Evolutionary conservation across 30 jellyfish, hydroid and myxozoan species (phyloP).

Genomic region (Pseudorhiza aurosa): DNA sequence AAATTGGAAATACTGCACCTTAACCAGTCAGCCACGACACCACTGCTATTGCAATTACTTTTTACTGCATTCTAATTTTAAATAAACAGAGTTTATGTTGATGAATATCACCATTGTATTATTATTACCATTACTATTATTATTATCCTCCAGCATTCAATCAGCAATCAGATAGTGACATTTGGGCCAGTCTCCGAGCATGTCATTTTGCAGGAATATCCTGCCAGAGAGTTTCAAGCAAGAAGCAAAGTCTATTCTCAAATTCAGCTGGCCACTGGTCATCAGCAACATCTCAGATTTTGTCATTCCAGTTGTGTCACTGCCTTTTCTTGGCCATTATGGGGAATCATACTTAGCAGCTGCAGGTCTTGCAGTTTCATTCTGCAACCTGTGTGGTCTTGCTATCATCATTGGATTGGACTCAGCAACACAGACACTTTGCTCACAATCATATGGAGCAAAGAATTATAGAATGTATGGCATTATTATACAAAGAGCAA

Average conservation of each 20-base stretch:
- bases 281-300: slow-evolving; percentile 37
- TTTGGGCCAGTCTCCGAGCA: too few relatives aligned
- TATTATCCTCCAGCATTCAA: too few relatives aligned
- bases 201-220: not conserved
- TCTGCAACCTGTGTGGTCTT: slow-evolving; percentile 53
- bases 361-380: slow-evolving; percentile 63
- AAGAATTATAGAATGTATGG: slow-evolving; percentile 57
- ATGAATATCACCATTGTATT: too few relatives aligned
- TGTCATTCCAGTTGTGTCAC: slow-evolving; percentile 41
- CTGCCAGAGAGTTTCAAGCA: slow-evolving; percentile 35
- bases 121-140: too few relatives aligned
- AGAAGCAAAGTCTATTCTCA: slow-evolving; percentile 32
- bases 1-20: too few relatives aligned
- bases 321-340: slow-evolving; percentile 61
- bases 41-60: too few relatives aligned
- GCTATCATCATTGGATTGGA: slow-evolving; percentile 47
- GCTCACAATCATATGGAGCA: slow-evolving; percentile 78
- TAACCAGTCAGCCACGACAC: too few relatives aligned
- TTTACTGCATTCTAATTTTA: too few relatives aligned
- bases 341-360: slow-evolving; percentile 79
- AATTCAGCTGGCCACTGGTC: slow-evolving; percentile 57
- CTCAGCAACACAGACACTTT: slow-evolving; percentile 65
- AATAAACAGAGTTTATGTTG: too few relatives aligned
- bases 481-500: slow-evolving; percentile 56
- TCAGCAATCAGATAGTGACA: too few relatives aligned